Evolutionary conservation across 1,140 invertebrate genomes (phyloP), one percentile per base, ranked within the genome.

Genomic region (Campoletis sonorensis): DNA sequence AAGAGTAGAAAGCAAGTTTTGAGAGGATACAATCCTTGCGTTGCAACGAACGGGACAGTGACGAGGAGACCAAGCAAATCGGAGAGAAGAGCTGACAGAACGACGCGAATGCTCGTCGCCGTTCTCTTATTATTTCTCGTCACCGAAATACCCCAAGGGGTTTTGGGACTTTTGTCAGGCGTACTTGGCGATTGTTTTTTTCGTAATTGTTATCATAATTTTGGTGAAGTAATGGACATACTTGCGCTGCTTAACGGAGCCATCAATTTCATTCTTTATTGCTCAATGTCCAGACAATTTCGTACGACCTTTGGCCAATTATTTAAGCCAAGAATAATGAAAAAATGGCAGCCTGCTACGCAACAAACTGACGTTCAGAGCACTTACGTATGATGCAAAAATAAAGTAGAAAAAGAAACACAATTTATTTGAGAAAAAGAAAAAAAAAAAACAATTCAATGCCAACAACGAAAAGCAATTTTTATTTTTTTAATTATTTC

Each of bases 181-280:
- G 91, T 96, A 8, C 90, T 96, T 1, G 96, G 95, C 0, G 94
- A 94, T 84, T 94, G 94, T 81, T 96, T 97, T 88, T 96, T 97
- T 84, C 89, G 93, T 27, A 93, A 92, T 68, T 97, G 96, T 87
- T 97, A 97, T 86, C 93, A 94, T 90, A 94, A 95, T 37, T 95
- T 98, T 72, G 97, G 97, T 0, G 97, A 98, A 88, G 85, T 98
- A 11, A 97, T 98, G 96, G 98, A 99, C 89, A 94, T 98, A 23
- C 91, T 98, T 75, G 98, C 98, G 0, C 92, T 99, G 5, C 91
- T 99, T 76, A 99, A 99, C 91, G 97, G 97, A 8, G 96, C 97
- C 10, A 96, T 99, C 61, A 98, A 98, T 88, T 99, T 99, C 89
- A 95, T 99, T 61, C 93, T 99, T 8, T 99, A 99, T 89, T 98